Base-by-base conservation (phyloP, 2,888 invertebrate genomes). In the Hecatera dysodea region DNA sequence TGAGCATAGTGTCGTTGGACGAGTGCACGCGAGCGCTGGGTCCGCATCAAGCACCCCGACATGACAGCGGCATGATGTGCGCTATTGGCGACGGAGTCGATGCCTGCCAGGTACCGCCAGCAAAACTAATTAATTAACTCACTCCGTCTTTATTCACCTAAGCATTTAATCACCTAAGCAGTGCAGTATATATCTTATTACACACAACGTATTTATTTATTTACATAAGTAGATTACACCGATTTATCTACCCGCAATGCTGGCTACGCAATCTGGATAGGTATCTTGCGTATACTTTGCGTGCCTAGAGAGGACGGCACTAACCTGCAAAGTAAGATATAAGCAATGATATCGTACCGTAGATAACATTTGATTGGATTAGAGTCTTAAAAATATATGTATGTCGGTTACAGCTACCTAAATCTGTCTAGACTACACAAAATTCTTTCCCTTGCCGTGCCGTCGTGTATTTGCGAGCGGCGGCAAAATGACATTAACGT, bases 21-120 rank as follows among this genome's bases (percentile, higher is more conserved):
- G 84, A 92, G n/a, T 96, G 96, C 80, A 85, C 83, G 3, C 65
- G 77, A 11, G 80, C 79, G 17, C 84, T 96, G 62, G 95, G 95
- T 1, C 84, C 86, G 22, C 88, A 87, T 62, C 84, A 93, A 53
- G 93, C 95, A 22, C 96, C 96, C 0, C 72, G 72, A 29, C 76
- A 87, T 44, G 88, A 91, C 56, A 83, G 87, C 65, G 96, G 96
- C 15, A 94, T 96, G 95, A 75, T 96, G 72, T 96, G 96, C 81
- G 96, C 96, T 24, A 63, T 92, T 62, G 96, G 96, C 52, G 89
- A 93, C 65, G 91, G 88, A 1, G 89, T 90, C 7, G 96, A 96
- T 76, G 87, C 95, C 61, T 96, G 96, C 83, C 94, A 95, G 92
- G 96, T 95, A 87, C 66, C 39, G 36, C 71, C 52, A 57, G 27